Evolutionary conservation across 2,888 invertebrate genomes (phyloP).

Genomic region (Trichopoda pennipes): DNA sequence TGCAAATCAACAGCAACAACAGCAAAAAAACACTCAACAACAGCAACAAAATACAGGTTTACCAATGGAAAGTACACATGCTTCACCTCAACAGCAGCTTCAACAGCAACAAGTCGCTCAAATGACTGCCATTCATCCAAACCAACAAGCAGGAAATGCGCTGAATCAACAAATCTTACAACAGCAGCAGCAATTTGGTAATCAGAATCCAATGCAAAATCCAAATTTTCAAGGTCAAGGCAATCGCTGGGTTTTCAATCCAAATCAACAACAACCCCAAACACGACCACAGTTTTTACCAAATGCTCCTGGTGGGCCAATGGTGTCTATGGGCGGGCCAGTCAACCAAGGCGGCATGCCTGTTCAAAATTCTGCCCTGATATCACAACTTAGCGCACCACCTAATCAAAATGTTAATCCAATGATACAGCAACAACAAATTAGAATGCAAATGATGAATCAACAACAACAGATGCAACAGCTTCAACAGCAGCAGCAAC

Average conservation of each 20-base stretch:
- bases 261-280: slow-evolving; percentile 68
- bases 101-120: slow-evolving; percentile 68
- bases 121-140: slow-evolving; percentile 65
- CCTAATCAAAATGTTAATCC: slow-evolving; percentile 78
- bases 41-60: slow-evolving; percentile 73
- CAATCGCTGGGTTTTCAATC: slow-evolving; percentile 77
- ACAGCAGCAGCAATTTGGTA: slow-evolving; percentile 73
- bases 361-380: slow-evolving; percentile 82
- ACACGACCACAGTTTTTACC: slow-evolving; percentile 70
- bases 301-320: slow-evolving; percentile 66
- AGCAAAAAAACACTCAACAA: slow-evolving; percentile 54
- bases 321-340: slow-evolving; percentile 63
- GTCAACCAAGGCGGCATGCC: slow-evolving; percentile 73
- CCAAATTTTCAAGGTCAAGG: slow-evolving; percentile 74
- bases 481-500: slow-evolving; percentile 72
- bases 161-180: slow-evolving; percentile 65
- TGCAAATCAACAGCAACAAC: slow-evolving; percentile 68
- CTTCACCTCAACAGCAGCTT: slow-evolving; percentile 71
- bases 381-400: slow-evolving; percentile 85
- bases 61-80: slow-evolving; percentile 74
- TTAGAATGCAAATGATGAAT: slow-evolving; percentile 78
- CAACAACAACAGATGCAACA: slow-evolving; percentile 80
- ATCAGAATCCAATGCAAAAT: slow-evolving; percentile 75
- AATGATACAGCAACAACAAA: slow-evolving; percentile 75
- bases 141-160: slow-evolving; percentile 63